Base-by-base conservation (phyloP, 2,888 invertebrate genomes). In the Volucella inflata region DNA sequence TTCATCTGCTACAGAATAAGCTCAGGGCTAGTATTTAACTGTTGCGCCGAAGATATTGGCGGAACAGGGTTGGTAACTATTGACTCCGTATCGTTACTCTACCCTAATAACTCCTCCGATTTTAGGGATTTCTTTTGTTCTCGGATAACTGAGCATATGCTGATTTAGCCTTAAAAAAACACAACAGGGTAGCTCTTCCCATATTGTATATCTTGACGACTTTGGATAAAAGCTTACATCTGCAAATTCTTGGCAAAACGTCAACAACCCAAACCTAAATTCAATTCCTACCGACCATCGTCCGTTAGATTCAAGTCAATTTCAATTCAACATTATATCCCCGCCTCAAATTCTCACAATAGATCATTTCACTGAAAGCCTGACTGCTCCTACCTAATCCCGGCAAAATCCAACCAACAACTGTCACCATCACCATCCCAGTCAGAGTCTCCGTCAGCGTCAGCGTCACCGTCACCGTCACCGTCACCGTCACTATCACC, bases 341-440 rank as follows among this genome's bases (percentile, higher is more conserved):
- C n/a, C 21, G 44, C 40, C 30, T 53, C 57, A 42, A 14, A 75
- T 80, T 80, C 80, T 68, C 80, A 80, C 80, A 80, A 80, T 75
- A 75, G 75, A 80, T 80, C 67, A 80, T 72, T 77, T 67, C 62
- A 57, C 44, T 77, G 71, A 67, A 67, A 55, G 48, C 55, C 62
- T 57, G 17, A n/a, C 75, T 51, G 53, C 48, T 70, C 60, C 50
- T 68, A 14, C 21, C 38, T 57, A 57, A 53, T 74, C 74, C 79
- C 59, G 74, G 21, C 21, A 21, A 21, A 21, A 21, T 2, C 21
- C 30, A 30, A 30, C 30, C 30, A 30, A 30, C 30, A 3, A 30
- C 6, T 6, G 4, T 30, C 30, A 30, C 30, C 30, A 30, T 30
- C 30, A 6, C 30, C 30, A 6, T 30, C 30, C 4, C 30, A 14